Evolutionary conservation across 2,797 vertebrate genomes (phyloP).

Genomic region (Valencia hispanica): DNA sequence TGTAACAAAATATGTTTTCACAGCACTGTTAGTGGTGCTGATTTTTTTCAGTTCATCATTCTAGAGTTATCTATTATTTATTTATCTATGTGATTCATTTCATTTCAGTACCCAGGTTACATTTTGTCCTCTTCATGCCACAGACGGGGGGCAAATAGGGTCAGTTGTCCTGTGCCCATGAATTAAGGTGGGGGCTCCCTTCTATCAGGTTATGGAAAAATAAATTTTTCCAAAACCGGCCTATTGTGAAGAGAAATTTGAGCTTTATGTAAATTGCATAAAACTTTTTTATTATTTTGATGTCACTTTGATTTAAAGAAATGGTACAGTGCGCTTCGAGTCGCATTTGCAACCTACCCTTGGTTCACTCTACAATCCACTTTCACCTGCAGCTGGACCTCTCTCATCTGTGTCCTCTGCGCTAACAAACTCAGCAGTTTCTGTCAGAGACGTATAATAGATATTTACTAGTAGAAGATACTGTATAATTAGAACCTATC

Average conservation of each 20-base stretch:
- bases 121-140: conserved; percentile 11
- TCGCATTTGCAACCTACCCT: not conserved
- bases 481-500: too few relatives aligned
- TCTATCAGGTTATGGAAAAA: not conserved
- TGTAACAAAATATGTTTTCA: not conserved
- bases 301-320: not conserved
- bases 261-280: too few relatives aligned
- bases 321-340: not conserved
- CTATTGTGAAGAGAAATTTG: too few relatives aligned
- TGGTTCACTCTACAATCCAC: not conserved
- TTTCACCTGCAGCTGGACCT: not conserved
- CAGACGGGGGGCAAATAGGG: not conserved
- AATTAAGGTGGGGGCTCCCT: too few relatives aligned
- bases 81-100: conserved; percentile 37
- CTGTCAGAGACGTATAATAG: not conserved
- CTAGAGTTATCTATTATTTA: too few relatives aligned
- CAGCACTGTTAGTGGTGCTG: not conserved
- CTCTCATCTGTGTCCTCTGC: not conserved
- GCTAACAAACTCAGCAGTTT: not conserved
- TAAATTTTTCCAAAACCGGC: too few relatives aligned
- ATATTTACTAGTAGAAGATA: too few relatives aligned
- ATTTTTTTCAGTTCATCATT: not conserved
- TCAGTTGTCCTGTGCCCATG: not conserved
- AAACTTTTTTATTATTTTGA: not conserved
- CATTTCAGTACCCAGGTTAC: conserved; percentile 47